Evolutionary conservation across 2,888 invertebrate species (phyloP).

Genomic region (Polydrusus cervinus): DNA sequence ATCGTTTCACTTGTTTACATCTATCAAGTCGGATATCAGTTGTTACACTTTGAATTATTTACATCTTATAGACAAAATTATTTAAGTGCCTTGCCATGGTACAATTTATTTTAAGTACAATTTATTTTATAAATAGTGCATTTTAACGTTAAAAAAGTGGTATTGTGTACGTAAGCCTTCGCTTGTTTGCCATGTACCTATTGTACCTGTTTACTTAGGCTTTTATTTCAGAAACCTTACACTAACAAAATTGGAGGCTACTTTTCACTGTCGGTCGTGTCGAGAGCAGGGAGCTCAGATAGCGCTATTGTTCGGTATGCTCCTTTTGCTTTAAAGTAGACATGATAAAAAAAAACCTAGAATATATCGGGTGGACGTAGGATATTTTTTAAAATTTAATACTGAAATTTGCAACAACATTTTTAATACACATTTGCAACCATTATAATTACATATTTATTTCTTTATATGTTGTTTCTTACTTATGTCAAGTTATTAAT

Average conservation of each 20-base stretch:
- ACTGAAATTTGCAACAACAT: too few species aligned
- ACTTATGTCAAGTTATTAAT: too few species aligned
- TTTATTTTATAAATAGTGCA: neutral
- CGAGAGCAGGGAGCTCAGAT: slow-evolving; percentile 14
- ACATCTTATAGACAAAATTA: too few species aligned
- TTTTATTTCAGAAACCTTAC: slow-evolving; percentile 25
- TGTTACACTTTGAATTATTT: too few species aligned
- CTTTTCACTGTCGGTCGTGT: slow-evolving; percentile 20
- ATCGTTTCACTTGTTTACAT: too few species aligned
- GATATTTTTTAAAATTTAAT: too few species aligned
- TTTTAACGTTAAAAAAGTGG: neutral
- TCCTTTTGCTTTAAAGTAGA: neutral
- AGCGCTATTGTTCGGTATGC: neutral
- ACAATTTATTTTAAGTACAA: too few species aligned
- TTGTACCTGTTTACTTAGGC: neutral
- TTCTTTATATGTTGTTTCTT: too few species aligned
- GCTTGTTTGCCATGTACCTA: neutral
- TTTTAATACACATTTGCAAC: too few species aligned
- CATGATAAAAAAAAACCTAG: neutral
- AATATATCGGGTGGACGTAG: neutral
- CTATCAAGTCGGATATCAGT: too few species aligned
- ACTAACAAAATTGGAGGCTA: slow-evolving; percentile 31
- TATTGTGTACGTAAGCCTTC: slow-evolving; percentile 8
- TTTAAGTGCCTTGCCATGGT: too few species aligned
- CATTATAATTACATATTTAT: too few species aligned